phyloP scores from a whole-genome alignment of 2,797 vertebrate species.

The Prionace glauca region DNA sequence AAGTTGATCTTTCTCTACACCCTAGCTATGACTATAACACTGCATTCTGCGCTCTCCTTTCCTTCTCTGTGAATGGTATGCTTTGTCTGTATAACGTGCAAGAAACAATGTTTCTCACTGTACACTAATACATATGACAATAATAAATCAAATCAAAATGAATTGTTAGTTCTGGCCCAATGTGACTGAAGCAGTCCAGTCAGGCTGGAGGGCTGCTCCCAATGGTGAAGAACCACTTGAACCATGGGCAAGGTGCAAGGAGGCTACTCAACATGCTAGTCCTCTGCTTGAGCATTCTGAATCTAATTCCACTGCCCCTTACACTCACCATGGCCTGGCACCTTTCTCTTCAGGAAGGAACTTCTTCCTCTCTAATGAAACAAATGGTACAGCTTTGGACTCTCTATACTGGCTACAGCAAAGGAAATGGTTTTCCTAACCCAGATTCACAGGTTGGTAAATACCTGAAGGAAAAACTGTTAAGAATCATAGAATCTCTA shows the following conservation, averaged over 20 bases:
- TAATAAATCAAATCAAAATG: background rate
- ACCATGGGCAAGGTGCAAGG: background rate
- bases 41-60: too few species aligned
- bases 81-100: too few species aligned
- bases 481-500: background rate
- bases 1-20: too few species aligned
- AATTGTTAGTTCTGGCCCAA: background rate
- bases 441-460: background rate
- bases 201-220: background rate
- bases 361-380: background rate
- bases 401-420: background rate
- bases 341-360: background rate
- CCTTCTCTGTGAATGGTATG: too few species aligned
- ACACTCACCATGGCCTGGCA: background rate
- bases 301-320: background rate
- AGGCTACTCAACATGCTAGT: background rate
- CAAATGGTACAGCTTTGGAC: background rate
- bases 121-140: too few species aligned
- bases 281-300: background rate
- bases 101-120: too few species aligned
- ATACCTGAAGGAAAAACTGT: background rate
- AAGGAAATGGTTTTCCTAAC: background rate
- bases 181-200: background rate
- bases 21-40: too few species aligned
- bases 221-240: background rate